Evolutionary conservation across 2,113 vertebrate species (phyloP).

Genomic region (Nothocercus nigrocapillus): DNA sequence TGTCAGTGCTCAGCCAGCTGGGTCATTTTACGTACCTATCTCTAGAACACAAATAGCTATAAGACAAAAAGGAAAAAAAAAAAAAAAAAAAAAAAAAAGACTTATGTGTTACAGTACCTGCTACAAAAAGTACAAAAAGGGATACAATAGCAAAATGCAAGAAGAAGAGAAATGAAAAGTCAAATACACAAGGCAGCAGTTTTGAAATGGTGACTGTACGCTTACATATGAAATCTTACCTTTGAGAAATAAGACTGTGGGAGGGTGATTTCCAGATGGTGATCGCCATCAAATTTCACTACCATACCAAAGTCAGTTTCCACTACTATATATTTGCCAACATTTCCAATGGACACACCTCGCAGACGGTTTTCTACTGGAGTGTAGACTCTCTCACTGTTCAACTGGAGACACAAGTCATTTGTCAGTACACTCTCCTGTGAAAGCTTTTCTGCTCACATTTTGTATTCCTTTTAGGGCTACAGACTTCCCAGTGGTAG

Average conservation of each 20-base stretch:
- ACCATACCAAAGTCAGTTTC: slow-evolving; percentile 86
- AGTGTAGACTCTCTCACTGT: slow-evolving; percentile 70
- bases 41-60: not conserved
- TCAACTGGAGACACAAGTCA: slow-evolving; percentile 28
- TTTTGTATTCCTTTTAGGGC: not conserved
- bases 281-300: slow-evolving; percentile 89
- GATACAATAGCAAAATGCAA: not conserved
- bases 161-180: not conserved
- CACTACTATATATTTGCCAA: slow-evolving; percentile 84
- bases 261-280: slow-evolving; percentile 86
- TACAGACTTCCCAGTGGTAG: not conserved
- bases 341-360: slow-evolving; percentile 76
- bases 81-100: not conserved
- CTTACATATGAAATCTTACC: slow-evolving; percentile 70
- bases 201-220: not conserved
- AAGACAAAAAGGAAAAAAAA: not conserved
- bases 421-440: not conserved
- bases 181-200: not conserved
- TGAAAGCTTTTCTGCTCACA: not conserved
- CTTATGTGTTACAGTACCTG: not conserved
- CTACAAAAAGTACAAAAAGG: not conserved
- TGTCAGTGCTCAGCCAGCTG: not conserved
- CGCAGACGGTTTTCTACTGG: slow-evolving; percentile 70
- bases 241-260: slow-evolving; percentile 87
- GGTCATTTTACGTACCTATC: not conserved